Conservation (phyloP, 2,888 invertebrate species). For the Drosophila multiciliata region DNA sequence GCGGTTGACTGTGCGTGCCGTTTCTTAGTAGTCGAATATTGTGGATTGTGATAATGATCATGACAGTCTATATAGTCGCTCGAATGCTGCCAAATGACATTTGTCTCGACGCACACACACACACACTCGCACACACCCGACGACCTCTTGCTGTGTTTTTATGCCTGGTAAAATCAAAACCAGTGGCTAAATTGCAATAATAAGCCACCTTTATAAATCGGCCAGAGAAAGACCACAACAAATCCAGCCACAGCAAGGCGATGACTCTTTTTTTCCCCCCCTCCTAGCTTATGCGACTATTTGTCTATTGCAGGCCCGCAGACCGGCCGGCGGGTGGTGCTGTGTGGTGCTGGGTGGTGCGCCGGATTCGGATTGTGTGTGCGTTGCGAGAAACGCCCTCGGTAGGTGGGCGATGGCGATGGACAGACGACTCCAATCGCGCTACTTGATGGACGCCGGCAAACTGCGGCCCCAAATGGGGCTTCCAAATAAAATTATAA, state of each 20-base stretch:
- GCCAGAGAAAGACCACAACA: conserved; percentile 57
- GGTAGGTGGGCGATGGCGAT: conserved; percentile 81
- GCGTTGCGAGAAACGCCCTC: conserved; percentile 70
- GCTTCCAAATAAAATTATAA: conserved; percentile 3
- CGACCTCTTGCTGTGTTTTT: conserved; percentile 73
- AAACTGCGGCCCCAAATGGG: conserved; percentile 30
- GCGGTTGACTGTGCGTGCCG: conserved; percentile 69
- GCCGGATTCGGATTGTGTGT: conserved; percentile 25
- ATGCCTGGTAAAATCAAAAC: conserved; percentile 82
- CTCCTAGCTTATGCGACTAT: conserved; percentile 53
- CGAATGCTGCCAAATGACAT: conserved; percentile 83
- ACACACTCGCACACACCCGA: conserved; percentile 20
- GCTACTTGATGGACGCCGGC: conserved; percentile 30
- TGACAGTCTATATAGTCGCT: conserved; percentile 84
- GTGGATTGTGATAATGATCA: conserved; percentile 83
- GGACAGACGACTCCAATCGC: conserved; percentile 54
- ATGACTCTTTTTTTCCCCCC: conserved; percentile 34
- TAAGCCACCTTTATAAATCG: conserved; percentile 83
- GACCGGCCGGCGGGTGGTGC: conserved; percentile 25
- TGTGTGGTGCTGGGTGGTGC: conserved; percentile 2
- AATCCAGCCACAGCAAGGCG: conserved; percentile 9
- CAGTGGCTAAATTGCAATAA: conserved; percentile 84
- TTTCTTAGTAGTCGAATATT: conserved; percentile 62
- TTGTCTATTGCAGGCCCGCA: conserved; percentile 66
- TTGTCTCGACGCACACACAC: conserved; percentile 68